These are phyloP conservation scores for Listronotus bonariensis DNA, from an alignment of 1,140 invertebrate genomes.

Conservation along the genomic window DNA sequence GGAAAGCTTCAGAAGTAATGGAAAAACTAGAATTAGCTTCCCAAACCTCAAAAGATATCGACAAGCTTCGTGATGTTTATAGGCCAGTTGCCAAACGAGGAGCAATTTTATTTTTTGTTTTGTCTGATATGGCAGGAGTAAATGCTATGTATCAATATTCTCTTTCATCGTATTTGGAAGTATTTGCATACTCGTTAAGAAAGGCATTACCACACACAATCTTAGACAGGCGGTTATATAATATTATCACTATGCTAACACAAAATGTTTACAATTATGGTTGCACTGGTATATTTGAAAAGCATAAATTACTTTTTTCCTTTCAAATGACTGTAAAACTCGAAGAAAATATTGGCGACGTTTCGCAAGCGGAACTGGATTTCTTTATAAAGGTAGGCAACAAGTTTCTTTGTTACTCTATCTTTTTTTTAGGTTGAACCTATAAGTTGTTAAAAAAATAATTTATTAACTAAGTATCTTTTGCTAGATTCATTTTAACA, in stretches of 20 bases:
- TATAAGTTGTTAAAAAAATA: too few species aligned
- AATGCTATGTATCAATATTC: conserved; percentile 94
- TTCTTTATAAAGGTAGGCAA: conserved; percentile 78
- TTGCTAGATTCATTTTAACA: too few species aligned
- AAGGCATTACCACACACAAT: conserved; percentile 78
- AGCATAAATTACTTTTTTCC: conserved; percentile 87
- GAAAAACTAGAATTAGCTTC: conserved; percentile 73
- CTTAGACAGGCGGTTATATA: conserved; percentile 70
- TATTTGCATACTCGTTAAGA: conserved; percentile 78
- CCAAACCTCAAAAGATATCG: conserved; percentile 76
- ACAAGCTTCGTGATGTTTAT: conserved; percentile 80
- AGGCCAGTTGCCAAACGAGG: conserved; percentile 79
- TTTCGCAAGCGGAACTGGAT: conserved; percentile 76
- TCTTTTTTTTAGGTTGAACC: too few species aligned
- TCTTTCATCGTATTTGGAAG: conserved; percentile 75
- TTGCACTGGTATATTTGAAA: conserved; percentile 89
- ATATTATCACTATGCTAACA: conserved; percentile 83
- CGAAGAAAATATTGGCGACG: conserved; percentile 66
- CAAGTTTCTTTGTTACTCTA: too few species aligned
- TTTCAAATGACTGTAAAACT: conserved; percentile 88
- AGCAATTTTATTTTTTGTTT: conserved; percentile 86
- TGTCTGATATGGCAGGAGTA: conserved; percentile 83
- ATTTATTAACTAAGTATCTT: too few species aligned
- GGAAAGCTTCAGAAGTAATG: conserved; percentile 75
- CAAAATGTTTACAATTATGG: conserved; percentile 88